A percentile compares a stretch with the other conserved stretches of the same genome.
Evolutionary conservation across 1,140 invertebrate species (phyloP).

Genomic region (Cheumatopsyche charites): DNA sequence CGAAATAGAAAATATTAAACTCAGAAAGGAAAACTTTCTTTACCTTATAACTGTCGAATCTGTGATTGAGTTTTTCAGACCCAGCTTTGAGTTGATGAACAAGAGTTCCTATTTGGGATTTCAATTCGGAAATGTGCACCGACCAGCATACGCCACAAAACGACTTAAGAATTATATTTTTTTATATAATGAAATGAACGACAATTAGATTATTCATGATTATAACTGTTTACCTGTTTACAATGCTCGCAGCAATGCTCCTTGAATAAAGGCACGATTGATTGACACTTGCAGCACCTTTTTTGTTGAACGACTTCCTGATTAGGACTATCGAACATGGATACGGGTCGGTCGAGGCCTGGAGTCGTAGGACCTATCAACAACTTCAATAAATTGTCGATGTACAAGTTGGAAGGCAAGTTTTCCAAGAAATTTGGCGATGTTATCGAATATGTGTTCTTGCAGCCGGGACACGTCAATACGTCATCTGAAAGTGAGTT

Average conservation of each 20-base stretch:
- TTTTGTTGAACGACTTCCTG: conserved; percentile 50
- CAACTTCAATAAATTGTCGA: conserved; percentile 61
- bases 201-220: conserved; percentile 26
- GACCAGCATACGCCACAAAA: conserved; percentile 65
- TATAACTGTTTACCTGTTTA: conserved; percentile 58
- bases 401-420: conserved; percentile 66
- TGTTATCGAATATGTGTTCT: conserved; percentile 53
- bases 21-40: too few relatives aligned
- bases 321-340: conserved; percentile 48
- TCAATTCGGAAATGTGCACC: conserved; percentile 63
- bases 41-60: conserved; percentile 63
- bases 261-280: conserved; percentile 54
- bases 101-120: conserved; percentile 62
- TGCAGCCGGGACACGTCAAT: conserved; percentile 56
- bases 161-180: conserved; percentile 56
- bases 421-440: conserved; percentile 55
- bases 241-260: conserved; percentile 63
- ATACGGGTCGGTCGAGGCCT: conserved; percentile 41
- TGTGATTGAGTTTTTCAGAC: conserved; percentile 58
- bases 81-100: conserved; percentile 61
- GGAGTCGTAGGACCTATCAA: conserved; percentile 46
- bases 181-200: conserved; percentile 39
- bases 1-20: too few relatives aligned
- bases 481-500: conserved; percentile 53
- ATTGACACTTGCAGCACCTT: conserved; percentile 59